Evolutionary conservation across 1,140 invertebrate species (phyloP).

Genomic region (Dendroctonus ponderosae): DNA sequence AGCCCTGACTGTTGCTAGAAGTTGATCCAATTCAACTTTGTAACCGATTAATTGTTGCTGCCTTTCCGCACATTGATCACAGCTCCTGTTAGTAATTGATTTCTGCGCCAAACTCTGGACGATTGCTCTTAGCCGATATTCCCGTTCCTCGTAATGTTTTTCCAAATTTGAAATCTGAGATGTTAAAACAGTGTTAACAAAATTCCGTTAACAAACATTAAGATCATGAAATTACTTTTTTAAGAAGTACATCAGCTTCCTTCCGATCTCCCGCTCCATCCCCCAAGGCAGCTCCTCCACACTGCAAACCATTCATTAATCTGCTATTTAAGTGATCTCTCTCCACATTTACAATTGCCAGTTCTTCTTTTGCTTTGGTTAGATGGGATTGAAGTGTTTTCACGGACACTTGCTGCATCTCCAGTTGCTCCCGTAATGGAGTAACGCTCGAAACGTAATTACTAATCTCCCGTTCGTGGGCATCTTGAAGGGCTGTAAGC

Average conservation of each 20-base stretch:
- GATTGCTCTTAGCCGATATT: slow-evolving; percentile 49
- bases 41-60: slow-evolving; percentile 50
- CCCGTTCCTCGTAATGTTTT: slow-evolving; percentile 50
- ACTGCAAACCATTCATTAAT: slow-evolving; percentile 27
- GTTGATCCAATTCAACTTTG: slow-evolving; percentile 49
- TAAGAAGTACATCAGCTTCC: slow-evolving; percentile 23
- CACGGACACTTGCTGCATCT: slow-evolving; percentile 56
- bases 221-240: slow-evolving; percentile 28
- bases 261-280: slow-evolving; percentile 11
- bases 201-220: slow-evolving; percentile 1
- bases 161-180: slow-evolving; percentile 49
- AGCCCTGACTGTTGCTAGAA: slow-evolving; percentile 46
- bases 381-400: slow-evolving; percentile 58
- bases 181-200: slow-evolving; percentile 18
- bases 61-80: slow-evolving; percentile 47
- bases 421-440: slow-evolving; percentile 58
- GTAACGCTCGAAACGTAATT: slow-evolving; percentile 58
- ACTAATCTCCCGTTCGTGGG: slow-evolving; percentile 73
- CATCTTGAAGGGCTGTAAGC: slow-evolving; percentile 72
- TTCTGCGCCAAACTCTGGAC: slow-evolving; percentile 49
- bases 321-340: slow-evolving; percentile 59
- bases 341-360: slow-evolving; percentile 57
- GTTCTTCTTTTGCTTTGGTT: slow-evolving; percentile 56
- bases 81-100: slow-evolving; percentile 44
- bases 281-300: background rate